These are phyloP conservation scores for Ormyrus rosae DNA, from an alignment of 2,888 invertebrate genomes.

Conservation along the genomic window DNA sequence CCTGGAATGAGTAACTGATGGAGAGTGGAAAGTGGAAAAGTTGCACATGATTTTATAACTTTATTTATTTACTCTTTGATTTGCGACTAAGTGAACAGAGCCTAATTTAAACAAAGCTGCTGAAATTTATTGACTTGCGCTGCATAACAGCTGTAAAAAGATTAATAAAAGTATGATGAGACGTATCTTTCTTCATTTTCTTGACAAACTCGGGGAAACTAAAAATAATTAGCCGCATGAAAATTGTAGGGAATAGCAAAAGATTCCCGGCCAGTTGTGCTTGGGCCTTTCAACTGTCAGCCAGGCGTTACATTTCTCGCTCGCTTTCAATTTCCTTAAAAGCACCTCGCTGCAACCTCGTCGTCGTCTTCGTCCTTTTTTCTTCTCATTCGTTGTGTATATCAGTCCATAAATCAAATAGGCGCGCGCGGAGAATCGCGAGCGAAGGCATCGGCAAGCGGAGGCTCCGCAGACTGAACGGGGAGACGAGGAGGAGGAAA, in stretches of 20 bases:
- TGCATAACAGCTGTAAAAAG: too few relatives aligned
- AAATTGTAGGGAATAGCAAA: constrained; percentile 19
- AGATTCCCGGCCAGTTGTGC: neutral
- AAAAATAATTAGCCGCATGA: neutral
- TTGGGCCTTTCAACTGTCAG: constrained; percentile 26
- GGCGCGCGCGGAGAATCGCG: constrained; percentile 34
- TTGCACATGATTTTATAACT: too few relatives aligned
- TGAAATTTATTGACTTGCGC: too few relatives aligned
- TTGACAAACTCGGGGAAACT: too few relatives aligned
- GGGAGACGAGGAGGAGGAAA: constrained; percentile 4
- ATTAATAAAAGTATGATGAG: too few relatives aligned
- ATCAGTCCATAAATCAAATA: constrained; percentile 55
- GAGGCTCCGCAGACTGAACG: neutral
- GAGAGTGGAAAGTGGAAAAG: too few relatives aligned
- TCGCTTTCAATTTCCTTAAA: constrained; percentile 52
- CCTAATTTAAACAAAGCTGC: too few relatives aligned
- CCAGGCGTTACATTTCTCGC: constrained; percentile 27
- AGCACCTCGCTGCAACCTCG: constrained; percentile 7
- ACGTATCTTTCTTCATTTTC: too few relatives aligned
- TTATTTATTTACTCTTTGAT: too few relatives aligned
- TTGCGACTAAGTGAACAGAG: too few relatives aligned
- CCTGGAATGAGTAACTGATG: too few relatives aligned
- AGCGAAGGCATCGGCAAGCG: too few relatives aligned
- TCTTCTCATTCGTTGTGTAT: constrained; percentile 16
- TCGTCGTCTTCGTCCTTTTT: neutral